phyloP scores from a whole-genome alignment of 1,140 invertebrate genomes.

The Lepidotrigona ventralis region DNA sequence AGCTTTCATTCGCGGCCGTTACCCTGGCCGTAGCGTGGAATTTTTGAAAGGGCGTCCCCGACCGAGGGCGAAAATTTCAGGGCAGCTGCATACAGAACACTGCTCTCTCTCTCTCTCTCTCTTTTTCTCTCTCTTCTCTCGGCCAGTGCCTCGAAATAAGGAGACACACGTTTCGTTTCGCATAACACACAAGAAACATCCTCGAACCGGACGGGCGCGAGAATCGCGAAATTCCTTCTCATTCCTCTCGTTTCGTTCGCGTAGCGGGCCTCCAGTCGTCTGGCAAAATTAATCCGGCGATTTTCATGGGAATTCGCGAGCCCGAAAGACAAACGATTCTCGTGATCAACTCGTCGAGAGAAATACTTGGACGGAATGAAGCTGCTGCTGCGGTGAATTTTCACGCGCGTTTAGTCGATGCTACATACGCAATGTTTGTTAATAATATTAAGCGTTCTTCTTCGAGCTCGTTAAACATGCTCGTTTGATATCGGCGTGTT shows the following conservation, averaged over 20 bases:
- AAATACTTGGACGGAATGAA: background rate
- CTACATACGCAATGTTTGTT: background rate
- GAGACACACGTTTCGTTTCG: conserved; percentile 15
- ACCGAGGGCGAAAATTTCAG: background rate
- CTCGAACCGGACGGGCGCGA: background rate
- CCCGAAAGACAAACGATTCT: background rate
- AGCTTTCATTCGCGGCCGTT: background rate
- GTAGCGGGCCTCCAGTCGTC: background rate
- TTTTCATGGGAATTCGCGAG: background rate
- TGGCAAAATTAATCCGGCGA: conserved; percentile 14
- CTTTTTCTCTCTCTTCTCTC: too few relatives aligned
- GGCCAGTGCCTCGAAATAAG: background rate
- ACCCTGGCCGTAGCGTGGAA: background rate
- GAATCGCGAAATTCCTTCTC: background rate
- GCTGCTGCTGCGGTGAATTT: background rate
- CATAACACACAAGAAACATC: background rate
- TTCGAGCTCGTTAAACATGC: background rate
- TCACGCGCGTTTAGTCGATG: background rate
- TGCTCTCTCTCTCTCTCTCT: background rate
- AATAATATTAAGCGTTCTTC: background rate
- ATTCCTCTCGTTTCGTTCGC: background rate
- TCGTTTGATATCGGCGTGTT: too few relatives aligned
- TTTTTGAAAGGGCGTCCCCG: background rate
- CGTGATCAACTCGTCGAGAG: background rate
- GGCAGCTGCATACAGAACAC: background rate